Evolutionary conservation across 1,140 invertebrate species (phyloP).

Genomic region (Cyclargus thomasi): DNA sequence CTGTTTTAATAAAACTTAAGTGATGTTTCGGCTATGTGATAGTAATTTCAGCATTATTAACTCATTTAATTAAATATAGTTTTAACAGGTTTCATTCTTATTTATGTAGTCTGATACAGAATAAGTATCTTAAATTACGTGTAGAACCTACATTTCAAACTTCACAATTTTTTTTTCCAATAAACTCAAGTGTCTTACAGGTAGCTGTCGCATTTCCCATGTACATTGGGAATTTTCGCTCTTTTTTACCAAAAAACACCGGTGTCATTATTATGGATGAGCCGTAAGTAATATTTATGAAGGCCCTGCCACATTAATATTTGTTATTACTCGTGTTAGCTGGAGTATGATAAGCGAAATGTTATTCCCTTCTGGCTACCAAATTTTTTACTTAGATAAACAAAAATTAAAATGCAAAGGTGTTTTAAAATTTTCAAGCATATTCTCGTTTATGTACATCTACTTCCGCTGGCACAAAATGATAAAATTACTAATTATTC

Average conservation of each 20-base stretch:
- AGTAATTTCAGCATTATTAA: too few species aligned
- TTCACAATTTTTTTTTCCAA: neutral
- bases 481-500: too few species aligned
- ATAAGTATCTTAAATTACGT: too few species aligned
- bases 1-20: too few species aligned
- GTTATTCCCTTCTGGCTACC: neutral
- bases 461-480: too few species aligned
- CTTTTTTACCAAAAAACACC: conserved; percentile 19
- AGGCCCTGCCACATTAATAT: conserved; percentile 22
- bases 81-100: too few species aligned
- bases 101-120: too few species aligned
- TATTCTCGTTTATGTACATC: too few species aligned
- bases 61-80: too few species aligned
- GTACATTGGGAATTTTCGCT: conserved; percentile 11
- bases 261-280: conserved; percentile 21
- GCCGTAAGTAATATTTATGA: conserved; percentile 24
- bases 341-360: conserved; percentile 4
- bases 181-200: conserved; percentile 6
- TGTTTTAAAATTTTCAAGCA: neutral
- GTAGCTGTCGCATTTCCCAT: neutral
- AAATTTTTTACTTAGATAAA: neutral
- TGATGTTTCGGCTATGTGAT: too few species aligned
- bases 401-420: neutral
- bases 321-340: conserved; percentile 18
- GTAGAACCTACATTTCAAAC: too few species aligned